Evolutionary conservation across 2,113 vertebrate genomes (phyloP).

Genomic region (Equus przewalskii): DNA sequence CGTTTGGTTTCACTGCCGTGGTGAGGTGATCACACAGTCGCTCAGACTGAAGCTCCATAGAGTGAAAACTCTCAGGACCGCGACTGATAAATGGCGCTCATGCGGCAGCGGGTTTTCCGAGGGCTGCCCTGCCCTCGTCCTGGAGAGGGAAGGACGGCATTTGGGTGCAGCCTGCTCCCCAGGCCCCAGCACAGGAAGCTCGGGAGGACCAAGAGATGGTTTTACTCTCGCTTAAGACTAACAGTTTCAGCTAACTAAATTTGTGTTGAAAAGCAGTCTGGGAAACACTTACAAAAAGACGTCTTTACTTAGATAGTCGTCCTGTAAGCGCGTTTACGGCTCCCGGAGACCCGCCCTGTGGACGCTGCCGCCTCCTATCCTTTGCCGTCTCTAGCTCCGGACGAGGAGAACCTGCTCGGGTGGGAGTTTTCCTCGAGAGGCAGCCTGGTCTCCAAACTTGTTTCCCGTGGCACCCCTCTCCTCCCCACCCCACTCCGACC

Average conservation of each 20-base stretch:
- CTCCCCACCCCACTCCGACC: neutral
- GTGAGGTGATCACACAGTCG: accelerated
- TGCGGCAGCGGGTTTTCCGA: accelerated
- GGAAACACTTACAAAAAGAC: accelerated
- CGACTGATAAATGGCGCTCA: accelerated
- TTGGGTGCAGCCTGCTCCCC: neutral
- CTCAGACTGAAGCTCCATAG: neutral
- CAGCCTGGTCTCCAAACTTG: too few relatives aligned
- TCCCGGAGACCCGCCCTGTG: too few relatives aligned
- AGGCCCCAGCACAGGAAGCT: too few relatives aligned
- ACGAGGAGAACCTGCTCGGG: too few relatives aligned
- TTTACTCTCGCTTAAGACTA: accelerated
- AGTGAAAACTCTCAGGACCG: accelerated
- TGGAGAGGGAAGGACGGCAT: neutral
- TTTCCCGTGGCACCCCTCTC: too few relatives aligned
- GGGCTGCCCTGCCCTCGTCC: neutral
- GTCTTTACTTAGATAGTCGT: accelerated
- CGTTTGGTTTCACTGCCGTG: neutral
- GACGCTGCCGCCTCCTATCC: neutral
- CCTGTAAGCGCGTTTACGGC: accelerated
- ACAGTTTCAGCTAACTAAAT: accelerated
- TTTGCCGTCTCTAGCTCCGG: neutral
- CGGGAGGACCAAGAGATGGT: neutral
- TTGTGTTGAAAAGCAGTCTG: too few relatives aligned
- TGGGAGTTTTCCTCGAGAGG: neutral